A percentile compares a stretch with the other conserved stretches of the same genome.
Conservation (phyloP, 2,888 invertebrate genomes). For the Quadroppia sp. region DNA sequence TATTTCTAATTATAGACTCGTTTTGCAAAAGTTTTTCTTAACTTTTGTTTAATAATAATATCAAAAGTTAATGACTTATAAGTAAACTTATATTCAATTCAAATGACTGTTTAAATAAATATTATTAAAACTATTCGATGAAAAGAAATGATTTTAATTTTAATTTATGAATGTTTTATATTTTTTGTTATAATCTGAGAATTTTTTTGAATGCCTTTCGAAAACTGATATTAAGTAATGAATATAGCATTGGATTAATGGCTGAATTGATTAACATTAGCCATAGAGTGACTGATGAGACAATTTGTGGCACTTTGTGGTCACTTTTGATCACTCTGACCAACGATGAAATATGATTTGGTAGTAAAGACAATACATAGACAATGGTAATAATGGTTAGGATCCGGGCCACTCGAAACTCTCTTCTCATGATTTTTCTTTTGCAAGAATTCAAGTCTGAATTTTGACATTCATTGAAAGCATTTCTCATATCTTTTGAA, state of each 20-base stretch:
- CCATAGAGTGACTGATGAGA: not conserved
- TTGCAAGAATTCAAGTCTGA: no score
- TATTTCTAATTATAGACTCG: no score
- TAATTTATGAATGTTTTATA: not conserved
- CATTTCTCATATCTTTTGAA: not conserved
- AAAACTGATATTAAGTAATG: not conserved
- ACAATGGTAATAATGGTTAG: slow-evolving; percentile 6
- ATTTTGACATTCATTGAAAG: no score
- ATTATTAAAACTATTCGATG: not conserved
- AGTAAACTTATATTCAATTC: no score
- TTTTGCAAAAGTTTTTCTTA: no score
- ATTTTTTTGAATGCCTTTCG: not conserved
- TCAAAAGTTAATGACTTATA: no score
- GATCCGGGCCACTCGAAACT: slow-evolving; percentile 6
- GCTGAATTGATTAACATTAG: not conserved
- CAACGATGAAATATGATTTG: not conserved
- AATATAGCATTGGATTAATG: not conserved
- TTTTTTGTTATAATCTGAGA: not conserved
- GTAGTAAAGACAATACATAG: slow-evolving; percentile 5
- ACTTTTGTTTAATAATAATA: no score
- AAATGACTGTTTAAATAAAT: no score
- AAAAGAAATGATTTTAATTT: no score
- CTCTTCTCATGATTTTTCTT: not conserved
- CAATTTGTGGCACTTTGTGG: slow-evolving; percentile 1
- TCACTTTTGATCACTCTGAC: not conserved